These are phyloP conservation scores for Coregonus ussuriensis DNA, from an alignment of 2,797 vertebrate genomes.

Conservation along the genomic window DNA sequence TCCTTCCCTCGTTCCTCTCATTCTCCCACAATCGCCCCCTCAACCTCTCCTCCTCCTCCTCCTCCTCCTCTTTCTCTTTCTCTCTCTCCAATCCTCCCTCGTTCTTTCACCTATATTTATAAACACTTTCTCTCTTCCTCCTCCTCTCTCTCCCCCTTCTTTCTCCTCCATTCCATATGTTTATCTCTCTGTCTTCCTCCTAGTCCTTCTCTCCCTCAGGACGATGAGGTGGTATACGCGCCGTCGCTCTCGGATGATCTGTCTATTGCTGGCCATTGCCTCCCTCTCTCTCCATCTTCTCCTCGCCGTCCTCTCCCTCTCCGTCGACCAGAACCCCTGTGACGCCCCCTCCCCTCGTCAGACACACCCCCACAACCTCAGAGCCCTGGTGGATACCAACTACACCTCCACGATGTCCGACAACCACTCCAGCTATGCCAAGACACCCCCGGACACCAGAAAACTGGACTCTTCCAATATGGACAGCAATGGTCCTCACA, in stretches of 20 bases:
- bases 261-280: conserved; percentile 63
- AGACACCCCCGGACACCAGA: conserved; percentile 23
- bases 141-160: background rate
- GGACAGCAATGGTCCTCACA: background rate
- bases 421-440: background rate
- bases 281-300: conserved; percentile 67
- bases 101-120: background rate
- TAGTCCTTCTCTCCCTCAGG: conserved; percentile 20
- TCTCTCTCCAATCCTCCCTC: background rate
- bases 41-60: background rate
- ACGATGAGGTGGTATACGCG: conserved; percentile 58
- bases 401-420: conserved; percentile 20
- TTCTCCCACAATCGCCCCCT: background rate
- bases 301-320: conserved; percentile 54
- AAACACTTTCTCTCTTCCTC: background rate
- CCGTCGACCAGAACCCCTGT: conserved; percentile 44
- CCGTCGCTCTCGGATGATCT: conserved; percentile 63
- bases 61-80: conserved; percentile 17
- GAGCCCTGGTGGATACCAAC: conserved; percentile 62
- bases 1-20: background rate
- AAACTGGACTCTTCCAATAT: conserved; percentile 21
- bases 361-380: conserved; percentile 34
- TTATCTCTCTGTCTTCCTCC: background rate
- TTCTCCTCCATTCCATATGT: background rate
- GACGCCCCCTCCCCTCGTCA: conserved; percentile 24